These are phyloP conservation scores for Gadopsis marmoratus DNA, from an alignment of 2,797 vertebrate species.

Conservation along the genomic window DNA sequence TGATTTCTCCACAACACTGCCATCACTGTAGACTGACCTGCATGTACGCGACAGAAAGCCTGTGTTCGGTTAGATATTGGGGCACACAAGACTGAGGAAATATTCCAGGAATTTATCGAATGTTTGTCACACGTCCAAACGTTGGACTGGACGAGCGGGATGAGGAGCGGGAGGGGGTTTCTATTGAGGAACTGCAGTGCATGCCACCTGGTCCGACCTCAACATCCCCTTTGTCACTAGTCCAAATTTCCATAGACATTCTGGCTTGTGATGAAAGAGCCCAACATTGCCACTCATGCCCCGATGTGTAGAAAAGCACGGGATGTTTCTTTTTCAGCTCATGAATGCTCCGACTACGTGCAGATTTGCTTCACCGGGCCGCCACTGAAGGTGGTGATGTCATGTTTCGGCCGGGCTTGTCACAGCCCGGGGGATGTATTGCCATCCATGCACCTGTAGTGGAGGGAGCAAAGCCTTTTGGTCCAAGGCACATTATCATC, in stretches of 20 bases:
- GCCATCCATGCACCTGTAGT: constrained; percentile 70
- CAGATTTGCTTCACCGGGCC: constrained; percentile 69
- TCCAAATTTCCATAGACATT: constrained; percentile 40
- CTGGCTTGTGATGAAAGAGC: constrained; percentile 49
- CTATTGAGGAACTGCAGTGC: constrained; percentile 45
- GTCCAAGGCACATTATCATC: constrained; percentile 25
- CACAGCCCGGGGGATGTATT: constrained; percentile 70
- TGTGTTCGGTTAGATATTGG: constrained; percentile 65
- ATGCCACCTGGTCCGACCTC: constrained; percentile 35
- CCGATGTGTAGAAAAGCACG: constrained; percentile 31
- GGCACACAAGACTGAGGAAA: constrained; percentile 69
- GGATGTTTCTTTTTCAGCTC: constrained; percentile 20
- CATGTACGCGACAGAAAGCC: constrained; percentile 43
- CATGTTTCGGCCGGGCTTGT: constrained; percentile 69
- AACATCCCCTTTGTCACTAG: constrained; percentile 44
- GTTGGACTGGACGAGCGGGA: constrained; percentile 78
- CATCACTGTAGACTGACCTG: constrained; percentile 28
- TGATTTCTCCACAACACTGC: constrained; percentile 19
- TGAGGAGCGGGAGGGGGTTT: constrained; percentile 56
- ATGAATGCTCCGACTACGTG: constrained; percentile 52
- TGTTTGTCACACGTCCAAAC: constrained; percentile 79
- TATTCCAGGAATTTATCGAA: constrained; percentile 77
- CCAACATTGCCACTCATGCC: constrained; percentile 19
- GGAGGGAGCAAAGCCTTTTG: constrained; percentile 24
- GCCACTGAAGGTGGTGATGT: constrained; percentile 74